A percentile compares a stretch with the other conserved stretches of the same genome.
Evolutionary conservation across 1,140 invertebrate species (phyloP).

Genomic region (Bombus superbus): DNA sequence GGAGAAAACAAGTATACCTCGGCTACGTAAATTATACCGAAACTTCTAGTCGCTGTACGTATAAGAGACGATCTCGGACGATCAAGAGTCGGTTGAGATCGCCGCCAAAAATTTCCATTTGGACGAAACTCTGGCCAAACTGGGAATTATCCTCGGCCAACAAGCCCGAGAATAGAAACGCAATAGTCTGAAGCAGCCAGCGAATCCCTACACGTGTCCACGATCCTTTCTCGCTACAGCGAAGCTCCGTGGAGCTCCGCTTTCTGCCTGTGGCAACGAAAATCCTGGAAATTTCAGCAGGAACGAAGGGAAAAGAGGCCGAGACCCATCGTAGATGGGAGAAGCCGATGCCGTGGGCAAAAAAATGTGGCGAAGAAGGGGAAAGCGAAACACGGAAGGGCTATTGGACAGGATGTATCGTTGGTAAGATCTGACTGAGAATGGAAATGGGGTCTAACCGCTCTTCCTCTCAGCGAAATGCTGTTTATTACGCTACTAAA

Average conservation of each 20-base stretch:
- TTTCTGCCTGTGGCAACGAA: not conserved
- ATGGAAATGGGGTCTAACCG: conserved; percentile 51
- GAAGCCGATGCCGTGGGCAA: too few relatives aligned
- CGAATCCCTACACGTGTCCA: not conserved
- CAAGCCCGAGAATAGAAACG: not conserved
- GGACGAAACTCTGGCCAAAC: too few relatives aligned
- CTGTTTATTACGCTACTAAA: conserved; percentile 10
- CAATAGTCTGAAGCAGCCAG: not conserved
- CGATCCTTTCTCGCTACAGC: too few relatives aligned
- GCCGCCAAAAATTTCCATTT: not conserved
- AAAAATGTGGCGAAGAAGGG: not conserved
- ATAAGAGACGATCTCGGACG: too few relatives aligned
- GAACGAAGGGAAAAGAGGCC: not conserved
- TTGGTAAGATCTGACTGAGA: not conserved
- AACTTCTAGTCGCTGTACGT: too few relatives aligned
- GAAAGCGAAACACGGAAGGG: conserved; percentile 32
- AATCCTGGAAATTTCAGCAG: not conserved
- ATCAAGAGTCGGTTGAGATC: not conserved
- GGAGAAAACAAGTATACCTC: too few relatives aligned
- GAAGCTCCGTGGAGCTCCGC: not conserved
- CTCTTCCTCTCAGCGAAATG: conserved; percentile 7
- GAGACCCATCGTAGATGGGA: too few relatives aligned
- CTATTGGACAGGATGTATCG: conserved; percentile 43
- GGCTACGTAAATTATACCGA: too few relatives aligned
- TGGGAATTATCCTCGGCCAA: not conserved